Evolutionary conservation across 1,140 invertebrate genomes (phyloP).

Genomic region (Zaprionus inermis): DNA sequence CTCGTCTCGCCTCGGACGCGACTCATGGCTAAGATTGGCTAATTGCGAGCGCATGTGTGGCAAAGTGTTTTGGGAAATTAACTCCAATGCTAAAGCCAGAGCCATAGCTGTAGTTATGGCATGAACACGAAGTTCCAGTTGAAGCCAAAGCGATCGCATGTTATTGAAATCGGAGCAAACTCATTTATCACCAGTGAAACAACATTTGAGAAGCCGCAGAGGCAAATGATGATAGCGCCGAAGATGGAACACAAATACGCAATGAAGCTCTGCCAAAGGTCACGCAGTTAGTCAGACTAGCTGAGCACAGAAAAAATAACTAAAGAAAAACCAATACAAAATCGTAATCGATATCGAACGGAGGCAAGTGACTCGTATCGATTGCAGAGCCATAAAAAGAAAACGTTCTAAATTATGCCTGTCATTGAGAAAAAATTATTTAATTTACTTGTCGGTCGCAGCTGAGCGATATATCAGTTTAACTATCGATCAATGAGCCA

Average conservation of each 20-base stretch:
- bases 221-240: conserved; percentile 16
- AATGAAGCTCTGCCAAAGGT: conserved; percentile 23
- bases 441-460: conserved; percentile 39
- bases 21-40: conserved; percentile 76
- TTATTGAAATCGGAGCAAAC: conserved; percentile 72
- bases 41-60: conserved; percentile 68
- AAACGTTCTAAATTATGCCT: conserved; percentile 56
- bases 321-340: neutral
- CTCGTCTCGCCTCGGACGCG: conserved; percentile 9
- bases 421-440: conserved; percentile 54
- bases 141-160: conserved; percentile 41
- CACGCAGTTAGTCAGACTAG: neutral
- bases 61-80: conserved; percentile 58
- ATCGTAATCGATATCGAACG: neutral
- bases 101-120: neutral
- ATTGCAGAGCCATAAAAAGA: conserved; percentile 35
- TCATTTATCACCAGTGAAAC: conserved; percentile 65
- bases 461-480: conserved; percentile 14
- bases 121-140: neutral
- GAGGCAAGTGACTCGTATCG: neutral
- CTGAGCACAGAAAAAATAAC: neutral
- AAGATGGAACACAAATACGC: conserved; percentile 40
- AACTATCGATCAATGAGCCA: neutral
- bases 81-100: conserved; percentile 59
- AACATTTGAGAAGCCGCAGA: conserved; percentile 27